phyloP scores from a whole-genome alignment of 2,888 invertebrate species.

The Isoperla grammatica region DNA sequence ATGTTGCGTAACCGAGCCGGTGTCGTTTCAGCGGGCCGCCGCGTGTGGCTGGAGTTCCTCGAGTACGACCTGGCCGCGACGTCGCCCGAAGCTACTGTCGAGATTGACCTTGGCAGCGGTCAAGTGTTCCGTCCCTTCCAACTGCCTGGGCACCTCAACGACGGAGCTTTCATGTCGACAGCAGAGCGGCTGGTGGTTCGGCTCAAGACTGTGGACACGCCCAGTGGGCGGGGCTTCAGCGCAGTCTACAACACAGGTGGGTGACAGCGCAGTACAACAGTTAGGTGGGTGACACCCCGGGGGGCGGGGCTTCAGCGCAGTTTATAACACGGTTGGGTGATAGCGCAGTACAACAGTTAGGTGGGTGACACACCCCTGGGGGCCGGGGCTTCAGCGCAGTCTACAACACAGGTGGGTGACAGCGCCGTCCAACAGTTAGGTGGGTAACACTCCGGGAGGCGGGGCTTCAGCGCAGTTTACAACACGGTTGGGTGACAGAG shows the following conservation, averaged over 20 bases:
- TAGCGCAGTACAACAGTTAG: conserved; percentile 33
- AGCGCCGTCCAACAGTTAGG: conserved; percentile 34
- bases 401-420: conserved; percentile 53
- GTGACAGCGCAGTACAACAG: conserved; percentile 26
- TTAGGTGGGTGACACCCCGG: conserved; percentile 49
- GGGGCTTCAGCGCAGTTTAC: conserved; percentile 25
- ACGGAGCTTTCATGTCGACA: conserved; percentile 61
- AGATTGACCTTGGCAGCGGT: conserved; percentile 52
- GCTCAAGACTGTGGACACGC: conserved; percentile 57
- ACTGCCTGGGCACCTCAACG: conserved; percentile 52
- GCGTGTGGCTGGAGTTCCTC: conserved; percentile 65
- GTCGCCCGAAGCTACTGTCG: conserved; percentile 50
- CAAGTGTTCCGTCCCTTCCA: conserved; percentile 54
- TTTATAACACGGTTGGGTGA: conserved; percentile 57
- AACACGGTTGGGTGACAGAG: conserved; percentile 40
- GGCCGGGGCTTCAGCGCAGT: conserved; percentile 62
- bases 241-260: conserved; percentile 61
- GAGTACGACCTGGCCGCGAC: conserved; percentile 52
- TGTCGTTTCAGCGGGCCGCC: conserved; percentile 49
- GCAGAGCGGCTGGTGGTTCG: conserved; percentile 57
- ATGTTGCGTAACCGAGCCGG: no score
- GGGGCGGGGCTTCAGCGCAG: conserved; percentile 61
- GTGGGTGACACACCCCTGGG: conserved; percentile 51
- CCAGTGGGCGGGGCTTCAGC: conserved; percentile 60
- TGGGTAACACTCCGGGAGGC: conserved; percentile 53